Conservation (phyloP, 2,113 vertebrate genomes). For the Etia nguti region DNA sequence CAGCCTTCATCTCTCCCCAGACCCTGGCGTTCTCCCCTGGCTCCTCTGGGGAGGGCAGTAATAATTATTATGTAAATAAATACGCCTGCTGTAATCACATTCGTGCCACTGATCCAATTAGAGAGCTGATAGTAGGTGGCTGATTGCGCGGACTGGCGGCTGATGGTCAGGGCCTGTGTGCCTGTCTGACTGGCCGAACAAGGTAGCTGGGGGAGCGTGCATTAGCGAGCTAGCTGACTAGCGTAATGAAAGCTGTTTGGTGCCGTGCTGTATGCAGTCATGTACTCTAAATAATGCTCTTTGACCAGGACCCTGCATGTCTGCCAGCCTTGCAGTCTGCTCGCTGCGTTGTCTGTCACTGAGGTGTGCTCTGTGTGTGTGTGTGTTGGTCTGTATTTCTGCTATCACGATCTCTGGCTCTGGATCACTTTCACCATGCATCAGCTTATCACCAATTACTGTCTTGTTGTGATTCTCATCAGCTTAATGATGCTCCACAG, state of each 20-base stretch:
- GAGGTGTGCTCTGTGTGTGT: not conserved
- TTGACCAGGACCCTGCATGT: constrained; percentile 53
- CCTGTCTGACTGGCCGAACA: constrained; percentile 36
- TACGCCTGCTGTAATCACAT: constrained; percentile 80
- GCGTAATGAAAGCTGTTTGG: constrained; percentile 60
- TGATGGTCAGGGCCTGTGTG: constrained; percentile 71
- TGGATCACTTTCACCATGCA: constrained; percentile 67
- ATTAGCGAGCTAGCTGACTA: constrained; percentile 48
- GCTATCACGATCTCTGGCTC: constrained; percentile 61
- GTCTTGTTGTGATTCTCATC: constrained; percentile 68
- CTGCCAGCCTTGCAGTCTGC: constrained; percentile 47
- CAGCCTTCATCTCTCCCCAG: constrained; percentile 48
- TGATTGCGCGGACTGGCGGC: constrained; percentile 63
- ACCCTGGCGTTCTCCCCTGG: constrained; percentile 22
- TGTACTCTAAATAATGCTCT: constrained; percentile 59
- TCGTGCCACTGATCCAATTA: constrained; percentile 80
- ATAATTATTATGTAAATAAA: constrained; percentile 87
- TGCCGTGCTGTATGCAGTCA: constrained; percentile 50
- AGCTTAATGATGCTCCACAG: constrained; percentile 62
- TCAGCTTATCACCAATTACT: constrained; percentile 70
- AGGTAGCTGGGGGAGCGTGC: constrained; percentile 25
- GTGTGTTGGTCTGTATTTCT: constrained; percentile 14
- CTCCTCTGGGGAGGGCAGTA: constrained; percentile 71
- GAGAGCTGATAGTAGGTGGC: constrained; percentile 68
- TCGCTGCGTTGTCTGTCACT: constrained; percentile 20